Conservation (phyloP, 2,888 invertebrate species). For the Cinara cedri region DNA sequence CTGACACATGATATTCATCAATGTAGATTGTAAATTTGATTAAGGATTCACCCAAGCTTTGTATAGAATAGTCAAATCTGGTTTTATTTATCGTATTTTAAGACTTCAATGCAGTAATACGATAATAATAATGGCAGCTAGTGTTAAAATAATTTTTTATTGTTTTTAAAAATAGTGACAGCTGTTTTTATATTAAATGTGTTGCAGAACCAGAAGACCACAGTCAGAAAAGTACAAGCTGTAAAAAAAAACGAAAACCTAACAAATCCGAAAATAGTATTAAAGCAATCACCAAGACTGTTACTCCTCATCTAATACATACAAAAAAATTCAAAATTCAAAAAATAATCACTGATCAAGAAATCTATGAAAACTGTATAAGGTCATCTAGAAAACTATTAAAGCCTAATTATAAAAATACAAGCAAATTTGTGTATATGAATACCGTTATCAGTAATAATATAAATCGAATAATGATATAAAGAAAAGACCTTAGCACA, state of each 20-base stretch:
- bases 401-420: background rate
- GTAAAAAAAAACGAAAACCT: background rate
- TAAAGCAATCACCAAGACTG: too few relatives aligned
- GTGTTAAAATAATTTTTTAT: background rate
- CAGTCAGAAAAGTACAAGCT: background rate
- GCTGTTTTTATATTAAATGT: slow-evolving; percentile 27
- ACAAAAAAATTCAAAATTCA: too few relatives aligned
- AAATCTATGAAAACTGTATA: background rate
- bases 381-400: too few relatives aligned
- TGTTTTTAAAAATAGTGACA: slow-evolving; percentile 14
- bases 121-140: background rate
- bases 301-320: too few relatives aligned
- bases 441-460: background rate
- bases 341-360: too few relatives aligned
- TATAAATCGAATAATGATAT: background rate
- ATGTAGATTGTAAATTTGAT: too few relatives aligned
- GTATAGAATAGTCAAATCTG: too few relatives aligned
- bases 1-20: too few relatives aligned
- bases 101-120: too few relatives aligned
- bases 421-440: too few relatives aligned
- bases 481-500: background rate
- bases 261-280: background rate
- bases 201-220: slow-evolving; percentile 28
- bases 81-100: too few relatives aligned
- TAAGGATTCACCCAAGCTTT: too few relatives aligned